A percentile compares a stretch with the other conserved stretches of the same genome.
phyloP scores from a whole-genome alignment of 2,888 invertebrate species.

The Eupithecia exiguata region DNA sequence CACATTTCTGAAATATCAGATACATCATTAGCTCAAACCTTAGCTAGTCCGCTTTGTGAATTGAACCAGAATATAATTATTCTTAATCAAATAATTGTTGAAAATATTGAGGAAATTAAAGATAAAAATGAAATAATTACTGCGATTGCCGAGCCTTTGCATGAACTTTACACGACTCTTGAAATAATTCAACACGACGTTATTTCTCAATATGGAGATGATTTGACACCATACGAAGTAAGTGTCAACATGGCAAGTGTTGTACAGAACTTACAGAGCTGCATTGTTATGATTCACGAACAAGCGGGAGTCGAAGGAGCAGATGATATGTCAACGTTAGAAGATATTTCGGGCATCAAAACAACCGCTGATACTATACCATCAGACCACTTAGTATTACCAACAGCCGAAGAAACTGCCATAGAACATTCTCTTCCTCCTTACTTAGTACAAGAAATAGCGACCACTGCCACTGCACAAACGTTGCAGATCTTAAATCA shows the following conservation, averaged over 20 bases:
- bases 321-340: conserved; percentile 83
- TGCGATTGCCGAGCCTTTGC: conserved; percentile 74
- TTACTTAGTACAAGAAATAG: conserved; percentile 48
- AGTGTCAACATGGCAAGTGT: conserved; percentile 66
- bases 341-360: conserved; percentile 84
- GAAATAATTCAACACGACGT: conserved; percentile 77
- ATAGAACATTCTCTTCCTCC: conserved; percentile 51
- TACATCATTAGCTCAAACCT: conserved; percentile 64
- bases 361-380: conserved; percentile 79
- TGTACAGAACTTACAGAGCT: conserved; percentile 72
- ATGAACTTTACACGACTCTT: conserved; percentile 73
- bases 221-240: conserved; percentile 57
- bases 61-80: conserved; percentile 67
- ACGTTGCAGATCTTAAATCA: conserved; percentile 68
- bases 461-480: conserved; percentile 62
- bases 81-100: conserved; percentile 66
- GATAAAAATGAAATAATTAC: conserved; percentile 60
- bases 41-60: conserved; percentile 70
- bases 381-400: conserved; percentile 64
- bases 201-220: conserved; percentile 71
- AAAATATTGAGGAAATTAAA: conserved; percentile 65
- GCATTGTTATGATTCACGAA: conserved; percentile 77
- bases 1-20: conserved; percentile 69
- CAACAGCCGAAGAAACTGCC: conserved; percentile 58
- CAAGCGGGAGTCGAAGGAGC: conserved; percentile 75